These are phyloP conservation scores for Andricus grossulariae DNA, from an alignment of 1,140 invertebrate genomes.

Conservation along the genomic window DNA sequence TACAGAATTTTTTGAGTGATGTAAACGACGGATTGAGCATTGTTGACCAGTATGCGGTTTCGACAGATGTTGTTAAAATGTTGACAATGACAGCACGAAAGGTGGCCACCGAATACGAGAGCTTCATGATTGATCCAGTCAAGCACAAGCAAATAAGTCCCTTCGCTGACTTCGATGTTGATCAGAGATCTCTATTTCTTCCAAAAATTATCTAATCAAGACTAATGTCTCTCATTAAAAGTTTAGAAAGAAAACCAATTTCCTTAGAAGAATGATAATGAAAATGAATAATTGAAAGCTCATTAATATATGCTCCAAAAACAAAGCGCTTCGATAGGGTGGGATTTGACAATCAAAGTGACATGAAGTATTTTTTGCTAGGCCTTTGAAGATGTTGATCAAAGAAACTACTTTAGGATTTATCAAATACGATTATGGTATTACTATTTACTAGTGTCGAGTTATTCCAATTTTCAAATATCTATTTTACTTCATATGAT, in stretches of 20 bases:
- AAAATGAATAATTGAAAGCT: background rate
- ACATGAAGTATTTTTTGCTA: background rate
- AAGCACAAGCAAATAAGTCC: constrained; percentile 83
- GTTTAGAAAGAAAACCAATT: too few species aligned
- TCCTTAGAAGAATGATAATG: background rate
- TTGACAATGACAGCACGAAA: constrained; percentile 80
- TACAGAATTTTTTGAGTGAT: too few species aligned
- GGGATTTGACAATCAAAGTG: constrained; percentile 4
- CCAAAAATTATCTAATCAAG: constrained; percentile 39
- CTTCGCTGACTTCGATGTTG: constrained; percentile 81
- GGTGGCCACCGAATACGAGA: constrained; percentile 80
- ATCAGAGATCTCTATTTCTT: constrained; percentile 79
- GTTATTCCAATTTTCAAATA: background rate
- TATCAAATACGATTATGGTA: background rate
- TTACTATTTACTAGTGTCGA: background rate
- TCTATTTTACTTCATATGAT: background rate
- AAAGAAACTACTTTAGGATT: constrained; percentile 7
- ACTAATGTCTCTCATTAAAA: background rate
- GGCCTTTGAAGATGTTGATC: background rate
- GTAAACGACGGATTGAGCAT: too few species aligned
- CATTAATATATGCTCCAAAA: background rate
- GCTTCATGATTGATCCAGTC: constrained; percentile 73
- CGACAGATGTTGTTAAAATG: constrained; percentile 79
- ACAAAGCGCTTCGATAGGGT: background rate
- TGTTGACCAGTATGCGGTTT: constrained; percentile 73